These are phyloP conservation scores for Burhinus bistriatus DNA, from an alignment of 2,113 vertebrate genomes.

Conservation along the genomic window DNA sequence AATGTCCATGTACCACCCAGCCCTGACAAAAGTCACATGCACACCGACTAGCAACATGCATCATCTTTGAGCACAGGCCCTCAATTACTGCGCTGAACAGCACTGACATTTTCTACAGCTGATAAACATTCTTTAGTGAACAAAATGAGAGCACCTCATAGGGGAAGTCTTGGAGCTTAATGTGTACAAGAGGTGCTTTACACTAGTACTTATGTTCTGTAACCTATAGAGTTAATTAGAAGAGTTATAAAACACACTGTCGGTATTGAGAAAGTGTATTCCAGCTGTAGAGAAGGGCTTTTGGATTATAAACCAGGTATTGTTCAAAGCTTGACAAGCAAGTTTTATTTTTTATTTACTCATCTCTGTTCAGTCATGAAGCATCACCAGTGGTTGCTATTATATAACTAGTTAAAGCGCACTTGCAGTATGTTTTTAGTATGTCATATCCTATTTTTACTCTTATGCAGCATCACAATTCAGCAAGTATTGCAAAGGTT, in stretches of 20 bases:
- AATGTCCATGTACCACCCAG: not conserved
- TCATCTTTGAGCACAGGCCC: not conserved
- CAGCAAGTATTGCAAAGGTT: not conserved
- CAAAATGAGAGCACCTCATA: not conserved
- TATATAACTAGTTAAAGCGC: not conserved
- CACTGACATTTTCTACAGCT: not conserved
- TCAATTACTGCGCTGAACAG: not conserved
- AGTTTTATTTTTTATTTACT: not conserved
- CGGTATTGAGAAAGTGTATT: not conserved
- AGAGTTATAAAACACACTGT: not conserved
- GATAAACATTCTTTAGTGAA: not conserved
- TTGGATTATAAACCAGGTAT: not conserved
- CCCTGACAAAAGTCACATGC: not conserved
- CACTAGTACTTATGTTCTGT: not conserved
- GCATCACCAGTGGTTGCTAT: not conserved
- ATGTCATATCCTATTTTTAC: too few species aligned
- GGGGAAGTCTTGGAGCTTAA: not conserved
- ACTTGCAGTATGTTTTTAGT: not conserved
- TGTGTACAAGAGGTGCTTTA: not conserved
- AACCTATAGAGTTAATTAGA: not conserved
- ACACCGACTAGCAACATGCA: fast-evolving
- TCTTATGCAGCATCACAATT: not conserved
- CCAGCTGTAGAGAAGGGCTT: not conserved
- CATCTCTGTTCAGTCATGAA: not conserved
- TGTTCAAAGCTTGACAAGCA: not conserved